These are phyloP conservation scores for Etia nguti DNA, from an alignment of 2,113 vertebrate genomes.

Conservation along the genomic window DNA sequence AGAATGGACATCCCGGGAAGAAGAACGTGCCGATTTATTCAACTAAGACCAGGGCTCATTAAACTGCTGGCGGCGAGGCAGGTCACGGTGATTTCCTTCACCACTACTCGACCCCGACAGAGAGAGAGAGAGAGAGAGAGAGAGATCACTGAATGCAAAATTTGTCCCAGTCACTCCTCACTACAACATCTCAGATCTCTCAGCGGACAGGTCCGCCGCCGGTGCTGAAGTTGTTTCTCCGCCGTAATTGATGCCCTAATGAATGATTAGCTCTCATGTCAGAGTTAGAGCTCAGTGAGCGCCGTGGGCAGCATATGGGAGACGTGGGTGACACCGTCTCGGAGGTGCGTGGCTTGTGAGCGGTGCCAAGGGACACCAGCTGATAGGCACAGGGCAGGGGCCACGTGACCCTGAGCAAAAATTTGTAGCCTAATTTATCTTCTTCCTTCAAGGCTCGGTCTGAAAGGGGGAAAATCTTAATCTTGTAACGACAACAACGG, in stretches of 20 bases:
- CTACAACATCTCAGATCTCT: neutral
- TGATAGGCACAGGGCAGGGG: conserved; percentile 50
- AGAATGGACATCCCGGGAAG: conserved; percentile 74
- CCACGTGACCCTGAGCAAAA: conserved; percentile 7
- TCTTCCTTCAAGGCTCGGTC: neutral
- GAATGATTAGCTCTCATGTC: conserved; percentile 61
- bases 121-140: neutral
- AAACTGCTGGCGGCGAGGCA: conserved; percentile 72
- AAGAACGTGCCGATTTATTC: conserved; percentile 79
- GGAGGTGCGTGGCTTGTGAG: conserved; percentile 38
- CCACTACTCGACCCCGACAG: conserved; percentile 43
- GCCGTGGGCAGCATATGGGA: conserved; percentile 73
- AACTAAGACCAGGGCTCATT: conserved; percentile 71
- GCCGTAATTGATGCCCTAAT: conserved; percentile 57
- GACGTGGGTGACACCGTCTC: conserved; percentile 57
- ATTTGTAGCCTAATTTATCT: conserved; percentile 19
- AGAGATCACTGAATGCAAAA: neutral
- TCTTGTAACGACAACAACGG: neutral
- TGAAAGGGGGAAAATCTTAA: neutral
- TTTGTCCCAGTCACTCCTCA: neutral
- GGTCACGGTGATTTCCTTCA: conserved; percentile 76
- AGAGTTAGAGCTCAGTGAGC: conserved; percentile 43
- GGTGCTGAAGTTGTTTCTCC: neutral
- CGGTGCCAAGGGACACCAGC: conserved; percentile 67
- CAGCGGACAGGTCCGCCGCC: neutral